Percentiles rank a stretch among this genome's conserved stretches.
Evolutionary conservation across 2,797 vertebrate genomes (phyloP).

Genomic region (Columba guinea): DNA sequence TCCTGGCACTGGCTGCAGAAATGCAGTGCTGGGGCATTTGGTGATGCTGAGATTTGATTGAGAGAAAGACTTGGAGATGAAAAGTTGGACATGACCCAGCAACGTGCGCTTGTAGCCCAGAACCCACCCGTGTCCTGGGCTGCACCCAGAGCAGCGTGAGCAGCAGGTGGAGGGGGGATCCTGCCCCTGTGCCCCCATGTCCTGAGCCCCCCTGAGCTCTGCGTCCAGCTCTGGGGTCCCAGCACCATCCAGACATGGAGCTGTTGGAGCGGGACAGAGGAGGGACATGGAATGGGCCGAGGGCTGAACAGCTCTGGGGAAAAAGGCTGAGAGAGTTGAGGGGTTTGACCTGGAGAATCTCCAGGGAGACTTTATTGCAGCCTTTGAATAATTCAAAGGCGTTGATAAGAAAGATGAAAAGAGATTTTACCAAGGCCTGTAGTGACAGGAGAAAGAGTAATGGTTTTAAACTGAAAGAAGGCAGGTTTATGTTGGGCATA

Average conservation of each 20-base stretch:
- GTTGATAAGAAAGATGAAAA: neutral
- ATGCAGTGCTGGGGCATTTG: neutral
- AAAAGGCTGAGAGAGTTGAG: neutral
- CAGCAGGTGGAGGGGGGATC: neutral
- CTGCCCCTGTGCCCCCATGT: rapidly evolving
- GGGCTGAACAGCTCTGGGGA: neutral
- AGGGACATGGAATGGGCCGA: rapidly evolving
- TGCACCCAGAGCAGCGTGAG: neutral
- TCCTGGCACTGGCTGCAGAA: neutral
- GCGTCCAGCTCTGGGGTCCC: neutral
- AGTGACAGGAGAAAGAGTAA: neutral
- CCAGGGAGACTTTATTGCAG: neutral
- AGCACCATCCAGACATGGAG: rapidly evolving
- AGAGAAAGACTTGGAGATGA: neutral
- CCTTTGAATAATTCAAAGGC: neutral
- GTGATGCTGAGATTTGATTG: neutral
- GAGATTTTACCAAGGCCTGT: neutral
- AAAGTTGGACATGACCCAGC: rapidly evolving
- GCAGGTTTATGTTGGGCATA: neutral
- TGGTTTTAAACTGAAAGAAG: neutral
- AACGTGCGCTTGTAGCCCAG: rapidly evolving
- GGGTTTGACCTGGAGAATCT: neutral
- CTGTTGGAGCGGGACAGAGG: neutral
- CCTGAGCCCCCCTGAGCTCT: neutral
- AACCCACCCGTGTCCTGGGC: rapidly evolving